phyloP scores from a whole-genome alignment of 2,888 invertebrate species.

The Emmelina monodactyla region DNA sequence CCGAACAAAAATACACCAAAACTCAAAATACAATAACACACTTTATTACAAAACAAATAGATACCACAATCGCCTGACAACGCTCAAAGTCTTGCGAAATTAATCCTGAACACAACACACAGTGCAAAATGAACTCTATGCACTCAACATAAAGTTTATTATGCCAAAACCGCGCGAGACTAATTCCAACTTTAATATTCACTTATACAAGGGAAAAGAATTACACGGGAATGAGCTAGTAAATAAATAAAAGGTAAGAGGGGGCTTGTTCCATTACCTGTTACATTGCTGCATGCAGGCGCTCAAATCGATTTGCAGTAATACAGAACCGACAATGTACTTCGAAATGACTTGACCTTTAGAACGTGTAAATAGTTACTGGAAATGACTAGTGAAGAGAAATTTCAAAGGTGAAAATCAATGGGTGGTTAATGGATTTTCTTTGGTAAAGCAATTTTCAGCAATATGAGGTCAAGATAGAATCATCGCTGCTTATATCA shows the following conservation, averaged over 20 bases:
- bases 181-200: constrained; percentile 55
- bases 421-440: no score
- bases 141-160: constrained; percentile 22
- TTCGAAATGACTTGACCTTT: constrained; percentile 39
- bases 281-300: constrained; percentile 37
- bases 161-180: constrained; percentile 23
- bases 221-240: constrained; percentile 60
- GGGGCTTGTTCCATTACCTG: constrained; percentile 46
- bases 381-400: constrained; percentile 14
- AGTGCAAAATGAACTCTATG: constrained; percentile 24
- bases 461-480: no score
- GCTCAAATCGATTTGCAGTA: constrained; percentile 51
- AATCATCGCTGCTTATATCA: no score
- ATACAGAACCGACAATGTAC: constrained; percentile 18
- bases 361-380: constrained; percentile 47
- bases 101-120: constrained; percentile 22
- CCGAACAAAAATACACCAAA: constrained; percentile 15
- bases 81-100: constrained; percentile 23
- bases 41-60: constrained; percentile 24
- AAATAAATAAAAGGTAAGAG: constrained; percentile 63
- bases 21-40: constrained; percentile 21
- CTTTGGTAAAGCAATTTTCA: no score
- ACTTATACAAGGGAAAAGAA: constrained; percentile 59
- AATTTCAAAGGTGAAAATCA: neutral
- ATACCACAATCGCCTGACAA: constrained; percentile 20